These are phyloP conservation scores for Amphipoea lucens DNA, from an alignment of 2,888 invertebrate genomes.

Conservation along the genomic window DNA sequence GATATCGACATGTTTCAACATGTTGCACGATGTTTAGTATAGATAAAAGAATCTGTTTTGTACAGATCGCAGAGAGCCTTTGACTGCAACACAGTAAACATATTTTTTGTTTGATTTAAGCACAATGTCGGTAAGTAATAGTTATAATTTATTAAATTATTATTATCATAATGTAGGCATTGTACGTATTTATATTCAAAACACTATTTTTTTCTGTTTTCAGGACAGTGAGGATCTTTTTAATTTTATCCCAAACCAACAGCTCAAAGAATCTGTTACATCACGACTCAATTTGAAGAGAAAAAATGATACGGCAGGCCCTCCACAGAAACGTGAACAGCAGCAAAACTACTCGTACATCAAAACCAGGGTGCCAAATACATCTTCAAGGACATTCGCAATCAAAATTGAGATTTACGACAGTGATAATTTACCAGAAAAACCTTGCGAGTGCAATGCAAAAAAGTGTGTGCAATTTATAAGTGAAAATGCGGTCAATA, in stretches of 20 bases:
- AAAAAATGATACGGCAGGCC: neutral
- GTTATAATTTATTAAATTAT: too few relatives aligned
- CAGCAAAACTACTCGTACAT: constrained; percentile 1
- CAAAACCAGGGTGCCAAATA: neutral
- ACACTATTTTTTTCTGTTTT: too few relatives aligned
- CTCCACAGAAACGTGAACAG: neutral
- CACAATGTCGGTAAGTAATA: too few relatives aligned
- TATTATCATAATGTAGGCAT: too few relatives aligned
- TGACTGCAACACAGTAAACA: too few relatives aligned
- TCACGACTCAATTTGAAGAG: constrained; percentile 1
- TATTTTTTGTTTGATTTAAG: too few relatives aligned
- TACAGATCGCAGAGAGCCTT: too few relatives aligned
- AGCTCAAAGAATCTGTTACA: neutral
- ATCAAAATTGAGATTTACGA: constrained; percentile 1
- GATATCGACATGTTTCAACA: too few relatives aligned
- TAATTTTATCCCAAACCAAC: neutral
- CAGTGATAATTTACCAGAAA: constrained; percentile 3
- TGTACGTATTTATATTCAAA: too few relatives aligned
- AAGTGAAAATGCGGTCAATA: too few relatives aligned
- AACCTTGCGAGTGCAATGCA: constrained; percentile 2
- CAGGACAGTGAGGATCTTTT: neutral
- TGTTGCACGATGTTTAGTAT: too few relatives aligned
- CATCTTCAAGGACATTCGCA: neutral
- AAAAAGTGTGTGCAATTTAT: neutral
- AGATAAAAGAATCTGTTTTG: too few relatives aligned